Base-by-base conservation (phyloP, 2,113 vertebrate species). In the Boulengeromyrus knoepffleri region DNA sequence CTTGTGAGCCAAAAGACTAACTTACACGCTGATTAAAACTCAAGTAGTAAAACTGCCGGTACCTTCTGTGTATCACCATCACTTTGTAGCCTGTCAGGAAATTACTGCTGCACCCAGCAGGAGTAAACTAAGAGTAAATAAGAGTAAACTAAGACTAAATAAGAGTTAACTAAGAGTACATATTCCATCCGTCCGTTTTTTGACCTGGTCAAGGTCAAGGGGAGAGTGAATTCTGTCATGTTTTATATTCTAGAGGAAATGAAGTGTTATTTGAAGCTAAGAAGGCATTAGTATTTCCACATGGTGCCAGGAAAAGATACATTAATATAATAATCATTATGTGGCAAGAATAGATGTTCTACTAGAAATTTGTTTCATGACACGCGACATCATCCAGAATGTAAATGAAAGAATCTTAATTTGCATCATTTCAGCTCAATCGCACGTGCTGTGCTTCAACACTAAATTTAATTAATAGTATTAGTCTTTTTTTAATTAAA, bases 381-480 rank as follows among this genome's bases (percentile, higher is more conserved):
- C 46, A 50, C 42, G 46, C 12, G 10, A 31, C 66, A 77, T 80
- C 88, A 36, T 80, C 47, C 88, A 77, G 42, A 80, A 52, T 46
- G 49, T 52, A 39, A 74, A 89, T 80, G 45, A 89, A 89, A 52
- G 70, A 50, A 80, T 70, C 42, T 47, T 36, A 89, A 89, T 80
- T 36, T 52, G 66, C 46, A 52, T 52, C 66, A 52, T 80, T 89
- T 89, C 66, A 36, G 47, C 24, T 77, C 66, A 39, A 36, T 89
- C 4, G 21, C 47, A 80, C 21, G 70, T 39, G 66, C 62, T 89
- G 88, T 80, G 70, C 88, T 80, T 36, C 88, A 80, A 80, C 62
- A 89, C 88, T 15, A 89, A 89, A 80, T 80, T 89, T 80, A 89
- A 89, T 89, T 89, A 89, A 89, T 89, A 80, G 45, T 47, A 89